A percentile compares a stretch with the other conserved stretches of the same genome.
phyloP scores from a whole-genome alignment of 2,113 vertebrate species.

The Nothoprocta pentlandii region DNA sequence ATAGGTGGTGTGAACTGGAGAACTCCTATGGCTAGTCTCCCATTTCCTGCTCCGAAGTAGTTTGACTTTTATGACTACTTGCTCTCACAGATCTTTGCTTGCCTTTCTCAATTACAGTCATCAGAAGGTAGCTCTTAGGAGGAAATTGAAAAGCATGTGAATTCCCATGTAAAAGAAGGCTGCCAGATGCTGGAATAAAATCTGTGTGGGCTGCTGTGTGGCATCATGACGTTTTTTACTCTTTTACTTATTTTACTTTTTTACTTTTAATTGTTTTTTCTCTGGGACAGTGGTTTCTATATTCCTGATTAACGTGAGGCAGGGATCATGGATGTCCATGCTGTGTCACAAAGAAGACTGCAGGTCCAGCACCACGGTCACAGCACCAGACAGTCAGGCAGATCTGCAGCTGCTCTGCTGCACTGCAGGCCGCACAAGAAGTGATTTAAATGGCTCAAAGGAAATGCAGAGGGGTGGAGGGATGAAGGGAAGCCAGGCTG shows the following conservation, averaged over 20 bases:
- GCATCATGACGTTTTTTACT: neutral
- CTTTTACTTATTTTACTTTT: too few relatives aligned
- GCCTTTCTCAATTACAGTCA: neutral
- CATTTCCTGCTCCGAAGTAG: neutral
- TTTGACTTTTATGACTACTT: slow-evolving; percentile 57
- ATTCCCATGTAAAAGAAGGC: neutral
- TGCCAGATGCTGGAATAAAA: neutral
- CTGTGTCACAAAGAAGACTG: too few relatives aligned
- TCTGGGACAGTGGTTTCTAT: neutral
- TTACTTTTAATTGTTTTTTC: too few relatives aligned
- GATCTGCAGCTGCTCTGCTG: neutral
- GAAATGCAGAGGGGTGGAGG: neutral
- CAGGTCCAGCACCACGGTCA: neutral
- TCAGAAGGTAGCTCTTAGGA: neutral
- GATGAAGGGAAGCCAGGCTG: too few relatives aligned
- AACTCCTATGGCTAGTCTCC: slow-evolving; percentile 19
- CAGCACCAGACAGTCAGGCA: too few relatives aligned
- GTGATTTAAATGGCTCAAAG: neutral
- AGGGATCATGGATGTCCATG: neutral
- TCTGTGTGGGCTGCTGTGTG: neutral
- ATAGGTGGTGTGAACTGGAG: slow-evolving; percentile 53
- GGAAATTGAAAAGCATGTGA: neutral
- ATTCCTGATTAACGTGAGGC: neutral
- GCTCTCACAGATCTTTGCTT: slow-evolving; percentile 25
- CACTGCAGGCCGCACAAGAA: neutral